phyloP scores from a whole-genome alignment of 2,113 vertebrate genomes.

The Crotalus horridus region DNA sequence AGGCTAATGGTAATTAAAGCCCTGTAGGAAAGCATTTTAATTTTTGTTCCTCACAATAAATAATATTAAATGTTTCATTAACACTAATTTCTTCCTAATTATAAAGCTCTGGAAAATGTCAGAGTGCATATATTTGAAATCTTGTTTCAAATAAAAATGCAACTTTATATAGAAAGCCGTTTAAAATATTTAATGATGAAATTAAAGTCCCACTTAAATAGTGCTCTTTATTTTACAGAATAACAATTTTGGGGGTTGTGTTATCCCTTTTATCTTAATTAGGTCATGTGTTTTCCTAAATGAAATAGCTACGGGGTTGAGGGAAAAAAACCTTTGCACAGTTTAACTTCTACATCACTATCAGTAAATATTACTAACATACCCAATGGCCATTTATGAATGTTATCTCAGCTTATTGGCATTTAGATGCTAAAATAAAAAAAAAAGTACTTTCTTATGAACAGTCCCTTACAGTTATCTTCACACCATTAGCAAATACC shows the following conservation, averaged over 20 bases:
- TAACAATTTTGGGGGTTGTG: constrained; percentile 50
- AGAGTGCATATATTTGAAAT: constrained; percentile 53
- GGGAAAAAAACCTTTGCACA: constrained; percentile 9
- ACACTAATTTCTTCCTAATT: constrained; percentile 45
- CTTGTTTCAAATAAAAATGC: constrained; percentile 50
- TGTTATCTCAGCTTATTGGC: constrained; percentile 1
- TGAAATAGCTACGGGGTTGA: constrained; percentile 24
- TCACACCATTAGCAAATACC: accelerated
- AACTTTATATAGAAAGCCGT: constrained; percentile 42
- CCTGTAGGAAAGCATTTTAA: neutral
- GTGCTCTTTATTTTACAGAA: constrained; percentile 54
- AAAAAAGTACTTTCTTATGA: neutral
- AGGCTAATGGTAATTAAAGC: constrained; percentile 20
- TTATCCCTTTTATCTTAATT: constrained; percentile 59
- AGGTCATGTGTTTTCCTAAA: constrained; percentile 56
- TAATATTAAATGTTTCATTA: constrained; percentile 49
- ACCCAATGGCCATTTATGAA: constrained; percentile 25
- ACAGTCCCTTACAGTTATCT: neutral
- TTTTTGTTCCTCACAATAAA: constrained; percentile 35
- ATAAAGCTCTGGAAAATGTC: constrained; percentile 45
- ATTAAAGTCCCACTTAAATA: constrained; percentile 56
- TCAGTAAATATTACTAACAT: constrained; percentile 49
- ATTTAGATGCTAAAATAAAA: neutral
- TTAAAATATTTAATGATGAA: constrained; percentile 61
- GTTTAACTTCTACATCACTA: constrained; percentile 26